Evolutionary conservation across 2,113 vertebrate species (phyloP), one percentile per base, ranked within the genome.

Genomic region (Apteryx mantelli): DNA sequence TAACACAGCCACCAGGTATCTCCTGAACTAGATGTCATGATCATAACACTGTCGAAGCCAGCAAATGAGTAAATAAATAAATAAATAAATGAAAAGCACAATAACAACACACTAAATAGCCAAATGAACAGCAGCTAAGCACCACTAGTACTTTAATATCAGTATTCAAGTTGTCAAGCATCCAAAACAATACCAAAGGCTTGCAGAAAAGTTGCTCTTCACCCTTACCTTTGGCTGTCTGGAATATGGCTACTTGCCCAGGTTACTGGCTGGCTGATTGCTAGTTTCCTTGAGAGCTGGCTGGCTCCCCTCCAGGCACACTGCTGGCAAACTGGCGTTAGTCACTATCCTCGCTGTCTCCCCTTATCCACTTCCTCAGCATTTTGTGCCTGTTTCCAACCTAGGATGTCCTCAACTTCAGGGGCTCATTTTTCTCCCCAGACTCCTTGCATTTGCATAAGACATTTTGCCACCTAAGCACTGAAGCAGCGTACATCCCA

Each of bases 321-420:
- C 97, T 97, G 95, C 91, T 97, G 96, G 95, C 91, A 97, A 91
- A 97, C 94, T 95, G 66, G 0, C 63, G 61, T 96, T 93, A 97
- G 94, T 97, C 89, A 95, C 13, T 12, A 65, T 85, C 61, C 83
- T 48, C 92, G 86, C 95, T 93, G 50, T 52, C 93, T 95, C 87
- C 30, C 85, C 48, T 84, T 68, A 70, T 28, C 15, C 56, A 58
- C 53, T 71, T 77, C 53, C 84, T 92, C 92, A 81, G 46, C 46
- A 73, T 42, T 89, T 71, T 22, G 34, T 46, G 61, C 24, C 66
- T 2, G 0, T 73, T 91, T 95, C 61, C 63, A 76, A 2, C 30
- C 50, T 64, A 82, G 68, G 15, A 55, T 15, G 24, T 22, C 74
- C 50, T 91, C 58, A 38, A 1, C 40, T 74, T 74, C 64, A 53